Conservation (phyloP, 2,888 invertebrate genomes). For the Listrodromus nycthemerus region DNA sequence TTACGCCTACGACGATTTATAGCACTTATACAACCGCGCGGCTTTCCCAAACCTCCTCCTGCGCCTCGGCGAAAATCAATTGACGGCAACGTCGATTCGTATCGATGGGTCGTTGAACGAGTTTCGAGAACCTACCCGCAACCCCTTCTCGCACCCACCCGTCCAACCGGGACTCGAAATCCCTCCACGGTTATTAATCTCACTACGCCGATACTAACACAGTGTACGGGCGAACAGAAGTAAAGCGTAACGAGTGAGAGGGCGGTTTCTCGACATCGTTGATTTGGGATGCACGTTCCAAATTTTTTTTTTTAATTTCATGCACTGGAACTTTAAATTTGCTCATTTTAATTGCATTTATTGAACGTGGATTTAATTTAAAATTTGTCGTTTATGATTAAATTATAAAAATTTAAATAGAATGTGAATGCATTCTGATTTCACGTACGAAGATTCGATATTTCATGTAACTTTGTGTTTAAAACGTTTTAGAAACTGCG, state of each 20-base stretch:
- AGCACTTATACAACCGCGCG: constrained; percentile 47
- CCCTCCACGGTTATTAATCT: constrained; percentile 53
- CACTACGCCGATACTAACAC: constrained; percentile 30
- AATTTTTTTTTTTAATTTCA: too few relatives aligned
- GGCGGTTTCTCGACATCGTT: constrained; percentile 43
- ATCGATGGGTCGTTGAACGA: constrained; percentile 59
- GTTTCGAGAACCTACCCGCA: constrained; percentile 24
- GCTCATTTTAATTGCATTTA: too few relatives aligned
- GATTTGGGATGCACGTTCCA: not conserved
- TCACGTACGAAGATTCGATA: too few relatives aligned
- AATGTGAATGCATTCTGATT: too few relatives aligned
- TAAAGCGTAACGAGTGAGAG: constrained; percentile 25
- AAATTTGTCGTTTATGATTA: too few relatives aligned
- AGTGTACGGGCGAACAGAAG: constrained; percentile 46
- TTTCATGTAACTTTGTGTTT: too few relatives aligned
- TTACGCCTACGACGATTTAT: constrained; percentile 66
- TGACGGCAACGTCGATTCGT: constrained; percentile 48
- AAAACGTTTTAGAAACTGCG: too few relatives aligned
- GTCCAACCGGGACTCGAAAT: constrained; percentile 9
- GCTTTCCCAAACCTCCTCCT: constrained; percentile 25
- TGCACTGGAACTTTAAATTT: too few relatives aligned
- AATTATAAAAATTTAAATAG: too few relatives aligned
- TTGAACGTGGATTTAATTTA: too few relatives aligned
- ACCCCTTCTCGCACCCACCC: not conserved
- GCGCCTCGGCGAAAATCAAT: constrained; percentile 60